These are phyloP conservation scores for Poecilia velifera DNA, from an alignment of 2,797 vertebrate species.

Conservation along the genomic window DNA sequence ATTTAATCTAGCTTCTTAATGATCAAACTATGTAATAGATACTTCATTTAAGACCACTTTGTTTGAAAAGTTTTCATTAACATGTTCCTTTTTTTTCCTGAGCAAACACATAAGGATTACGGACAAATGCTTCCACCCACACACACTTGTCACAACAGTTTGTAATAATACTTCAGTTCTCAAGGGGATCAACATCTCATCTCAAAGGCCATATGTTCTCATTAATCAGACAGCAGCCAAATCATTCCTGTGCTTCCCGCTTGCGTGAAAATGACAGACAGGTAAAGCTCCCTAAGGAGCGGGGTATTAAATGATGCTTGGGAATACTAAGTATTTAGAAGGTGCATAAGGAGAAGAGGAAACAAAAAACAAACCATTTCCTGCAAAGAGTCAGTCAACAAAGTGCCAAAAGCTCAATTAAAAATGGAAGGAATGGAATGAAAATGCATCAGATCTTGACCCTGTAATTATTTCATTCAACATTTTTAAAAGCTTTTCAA, in stretches of 20 bases:
- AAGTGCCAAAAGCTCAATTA: conserved; percentile 7
- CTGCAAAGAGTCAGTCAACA: neutral
- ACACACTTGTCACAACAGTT: conserved; percentile 15
- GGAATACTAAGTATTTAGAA: conserved; percentile 1
- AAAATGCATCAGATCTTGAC: conserved; percentile 31
- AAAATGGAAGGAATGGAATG: neutral
- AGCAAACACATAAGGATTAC: conserved; percentile 16
- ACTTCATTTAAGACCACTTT: conserved; percentile 2
- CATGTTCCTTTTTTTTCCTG: conserved; percentile 15
- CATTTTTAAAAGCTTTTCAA: neutral
- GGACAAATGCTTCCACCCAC: conserved; percentile 26
- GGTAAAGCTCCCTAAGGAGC: conserved; percentile 21
- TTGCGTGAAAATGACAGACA: conserved; percentile 20
- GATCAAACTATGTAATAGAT: conserved; percentile 16
- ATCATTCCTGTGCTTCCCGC: conserved; percentile 12
- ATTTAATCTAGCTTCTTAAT: neutral
- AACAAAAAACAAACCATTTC: neutral
- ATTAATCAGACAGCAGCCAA: conserved; percentile 43
- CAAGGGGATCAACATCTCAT: conserved; percentile 41
- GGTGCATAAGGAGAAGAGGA: conserved; percentile 18
- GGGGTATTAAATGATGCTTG: conserved; percentile 15
- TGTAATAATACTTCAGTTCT: conserved; percentile 27
- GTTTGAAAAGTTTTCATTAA: conserved; percentile 13
- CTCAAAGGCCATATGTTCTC: conserved; percentile 22
- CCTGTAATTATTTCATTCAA: conserved; percentile 19